Evolutionary conservation across 2,113 vertebrate genomes (phyloP), one percentile per base, ranked within the genome.

Genomic region (Cygnus atratus): DNA sequence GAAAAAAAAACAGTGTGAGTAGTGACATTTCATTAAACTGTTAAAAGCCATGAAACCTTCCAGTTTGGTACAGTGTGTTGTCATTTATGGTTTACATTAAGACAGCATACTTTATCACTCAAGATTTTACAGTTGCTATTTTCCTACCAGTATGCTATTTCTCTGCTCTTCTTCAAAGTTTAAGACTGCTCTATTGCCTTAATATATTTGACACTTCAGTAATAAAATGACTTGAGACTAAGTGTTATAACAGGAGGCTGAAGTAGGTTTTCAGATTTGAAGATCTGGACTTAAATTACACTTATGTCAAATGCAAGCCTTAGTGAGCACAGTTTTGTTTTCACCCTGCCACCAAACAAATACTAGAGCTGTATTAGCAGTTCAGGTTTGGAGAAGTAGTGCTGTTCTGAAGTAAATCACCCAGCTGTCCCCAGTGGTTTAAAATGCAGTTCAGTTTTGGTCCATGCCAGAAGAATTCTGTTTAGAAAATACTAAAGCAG

Each of bases 181-280:
- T 59, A 84, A 91, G 66, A 72, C n/a, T 70, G 62, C 18, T 74
- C 75, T 66, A 78, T 44, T 44, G 58, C 52, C 90, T 61, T 21
- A 87, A 81, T 43, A 35, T 63, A 87, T 75, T 66, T 87, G 62
- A 92, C 44, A 82, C 67, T 91, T 58, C 61, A 66, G 26, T 65
- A 91, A 93, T 62, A 91, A 92, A 95, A 92, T 67, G 61, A 85
- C 59, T 86, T 84, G 63, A 86, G 50, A 90, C 68, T 22, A 81
- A 78, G 16, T 55, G 48, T 93, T 88, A 66, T 16, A 87, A 54
- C 63, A 92, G 74, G 57, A 87, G 92, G 82, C 21, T 70, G 43
- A 87, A 79, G 61, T 15, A 90, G 52, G 54, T 52, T 81, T 84
- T 85, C 86, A 71, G n/a, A 41, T 90, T 59, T 75, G 67, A 84